Conservation (phyloP, 1,140 invertebrate genomes). For the Cotesia vestalis region DNA sequence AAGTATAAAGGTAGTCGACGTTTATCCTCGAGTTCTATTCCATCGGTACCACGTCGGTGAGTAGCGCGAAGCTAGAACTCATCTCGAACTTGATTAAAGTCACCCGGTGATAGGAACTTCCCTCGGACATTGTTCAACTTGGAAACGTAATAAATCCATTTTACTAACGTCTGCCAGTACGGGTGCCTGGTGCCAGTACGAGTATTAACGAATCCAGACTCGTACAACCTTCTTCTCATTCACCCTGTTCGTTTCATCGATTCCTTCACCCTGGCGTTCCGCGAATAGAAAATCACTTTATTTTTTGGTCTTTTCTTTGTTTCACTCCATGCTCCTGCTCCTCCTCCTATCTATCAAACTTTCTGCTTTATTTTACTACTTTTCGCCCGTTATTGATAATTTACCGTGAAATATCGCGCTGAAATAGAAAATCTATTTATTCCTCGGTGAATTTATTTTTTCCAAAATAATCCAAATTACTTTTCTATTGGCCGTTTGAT, state of each 20-base stretch:
- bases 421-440: no score
- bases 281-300: conserved; percentile 8
- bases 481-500: no score
- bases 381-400: no score
- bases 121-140: conserved; percentile 49
- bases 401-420: no score
- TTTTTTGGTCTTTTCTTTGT: not conserved
- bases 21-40: not conserved
- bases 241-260: not conserved
- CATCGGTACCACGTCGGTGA: not conserved
- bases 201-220: conserved; percentile 34
- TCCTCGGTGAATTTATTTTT: no score
- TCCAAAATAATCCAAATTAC: no score
- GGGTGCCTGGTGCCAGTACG: no score
- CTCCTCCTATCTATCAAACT: conserved; percentile 16
- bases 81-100: conserved; percentile 49
- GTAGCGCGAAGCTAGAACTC: conserved; percentile 27
- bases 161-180: conserved; percentile 21
- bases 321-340: not conserved
- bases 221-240: conserved; percentile 24
- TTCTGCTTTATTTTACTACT: no score
- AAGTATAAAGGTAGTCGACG: not conserved
- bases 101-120: conserved; percentile 43
- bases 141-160: conserved; percentile 48
- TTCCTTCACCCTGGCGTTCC: not conserved